Evolutionary conservation across 1,140 invertebrate species (phyloP).

Genomic region (Matsumurasca onukii): DNA sequence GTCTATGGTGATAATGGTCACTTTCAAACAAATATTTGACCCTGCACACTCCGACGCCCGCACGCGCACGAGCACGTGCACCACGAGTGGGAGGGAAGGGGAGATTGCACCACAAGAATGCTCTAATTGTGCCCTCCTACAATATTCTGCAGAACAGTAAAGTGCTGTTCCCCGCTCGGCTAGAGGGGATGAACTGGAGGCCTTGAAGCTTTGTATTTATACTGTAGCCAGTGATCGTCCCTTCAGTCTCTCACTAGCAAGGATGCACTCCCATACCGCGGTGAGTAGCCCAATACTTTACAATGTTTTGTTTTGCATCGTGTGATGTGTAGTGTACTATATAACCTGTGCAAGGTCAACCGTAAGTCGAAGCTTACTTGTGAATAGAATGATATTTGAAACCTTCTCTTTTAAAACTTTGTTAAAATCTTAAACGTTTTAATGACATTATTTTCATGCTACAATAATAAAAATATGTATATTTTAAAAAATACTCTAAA

Average conservation of each 20-base stretch:
- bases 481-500: too few relatives aligned
- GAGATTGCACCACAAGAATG: slow-evolving; percentile 19
- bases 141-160: background rate
- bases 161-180: background rate
- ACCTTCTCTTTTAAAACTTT: too few relatives aligned
- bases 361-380: too few relatives aligned
- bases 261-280: slow-evolving; percentile 14
- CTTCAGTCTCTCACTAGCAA: background rate
- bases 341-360: too few relatives aligned
- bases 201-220: slow-evolving; percentile 20
- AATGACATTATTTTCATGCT: too few relatives aligned
- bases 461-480: too few relatives aligned
- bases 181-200: slow-evolving; percentile 14
- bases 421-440: too few relatives aligned
- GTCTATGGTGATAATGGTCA: too few relatives aligned
- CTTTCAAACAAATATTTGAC: too few relatives aligned
- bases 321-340: too few relatives aligned
- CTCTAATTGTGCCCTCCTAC: slow-evolving; percentile 23
- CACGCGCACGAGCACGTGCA: background rate
- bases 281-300: slow-evolving; percentile 3
- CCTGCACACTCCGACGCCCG: background rate
- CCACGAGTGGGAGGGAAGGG: background rate
- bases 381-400: too few relatives aligned
- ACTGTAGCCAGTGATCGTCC: background rate
- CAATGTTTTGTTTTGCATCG: background rate